phyloP scores from a whole-genome alignment of 2,797 vertebrate genomes.

The Gallinago stenura region DNA sequence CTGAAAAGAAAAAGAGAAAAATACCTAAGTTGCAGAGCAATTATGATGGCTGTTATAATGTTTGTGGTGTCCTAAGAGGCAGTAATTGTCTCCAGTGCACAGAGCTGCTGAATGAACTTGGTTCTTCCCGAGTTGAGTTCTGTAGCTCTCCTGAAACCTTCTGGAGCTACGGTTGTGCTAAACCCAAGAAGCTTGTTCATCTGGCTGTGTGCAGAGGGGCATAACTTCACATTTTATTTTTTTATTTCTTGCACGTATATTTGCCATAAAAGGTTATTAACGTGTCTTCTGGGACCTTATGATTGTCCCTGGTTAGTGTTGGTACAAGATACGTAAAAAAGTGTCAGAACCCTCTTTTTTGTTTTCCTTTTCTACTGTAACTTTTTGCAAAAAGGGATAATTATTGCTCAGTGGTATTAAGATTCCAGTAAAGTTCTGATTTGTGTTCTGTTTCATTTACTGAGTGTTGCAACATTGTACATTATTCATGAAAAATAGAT shows the following conservation, averaged over 20 bases:
- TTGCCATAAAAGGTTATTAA: neutral
- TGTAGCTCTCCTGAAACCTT: neutral
- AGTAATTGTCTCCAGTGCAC: neutral
- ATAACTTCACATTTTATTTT: neutral
- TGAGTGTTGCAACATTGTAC: neutral
- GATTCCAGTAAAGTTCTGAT: neutral
- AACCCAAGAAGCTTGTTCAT: neutral
- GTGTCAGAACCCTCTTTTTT: neutral
- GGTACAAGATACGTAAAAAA: neutral
- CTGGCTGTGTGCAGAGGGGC: neutral
- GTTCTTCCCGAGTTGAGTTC: neutral
- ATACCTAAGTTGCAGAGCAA: conserved; percentile 53
- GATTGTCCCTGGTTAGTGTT: neutral
- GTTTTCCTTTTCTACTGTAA: neutral
- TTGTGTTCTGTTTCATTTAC: neutral
- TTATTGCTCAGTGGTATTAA: neutral
- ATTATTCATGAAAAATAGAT: neutral
- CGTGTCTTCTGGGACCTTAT: neutral
- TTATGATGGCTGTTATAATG: neutral
- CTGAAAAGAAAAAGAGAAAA: conserved; percentile 87
- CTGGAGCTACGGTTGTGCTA: neutral
- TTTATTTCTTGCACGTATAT: neutral
- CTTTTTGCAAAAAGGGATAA: neutral
- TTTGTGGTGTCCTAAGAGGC: neutral
- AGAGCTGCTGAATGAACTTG: neutral